Evolutionary conservation across 2,113 vertebrate genomes (phyloP).

Genomic region (Onychostruthus taczanowskii): DNA sequence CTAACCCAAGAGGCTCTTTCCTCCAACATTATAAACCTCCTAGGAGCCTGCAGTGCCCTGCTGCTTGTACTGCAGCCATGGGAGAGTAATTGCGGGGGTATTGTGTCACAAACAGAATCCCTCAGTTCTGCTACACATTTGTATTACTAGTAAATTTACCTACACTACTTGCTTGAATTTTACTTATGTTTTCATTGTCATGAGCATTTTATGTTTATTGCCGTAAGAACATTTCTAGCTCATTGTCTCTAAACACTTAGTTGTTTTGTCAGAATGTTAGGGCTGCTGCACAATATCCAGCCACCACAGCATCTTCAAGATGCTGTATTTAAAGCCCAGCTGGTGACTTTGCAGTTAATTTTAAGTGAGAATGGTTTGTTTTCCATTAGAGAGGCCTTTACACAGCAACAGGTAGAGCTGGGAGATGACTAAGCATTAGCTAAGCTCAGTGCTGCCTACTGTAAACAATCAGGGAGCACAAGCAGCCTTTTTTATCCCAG

Average conservation of each 20-base stretch:
- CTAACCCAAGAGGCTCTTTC: background rate
- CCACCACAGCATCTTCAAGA: background rate
- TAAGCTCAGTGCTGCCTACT: fast-evolving
- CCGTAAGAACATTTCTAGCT: background rate
- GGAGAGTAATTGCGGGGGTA: background rate
- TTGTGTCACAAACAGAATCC: background rate
- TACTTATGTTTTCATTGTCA: background rate
- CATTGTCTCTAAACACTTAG: background rate
- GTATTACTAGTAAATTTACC: background rate
- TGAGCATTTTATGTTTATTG: background rate
- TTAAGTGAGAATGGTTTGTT: background rate
- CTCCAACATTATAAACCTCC: background rate
- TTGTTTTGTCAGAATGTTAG: background rate
- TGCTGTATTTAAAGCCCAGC: background rate
- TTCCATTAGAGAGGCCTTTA: background rate
- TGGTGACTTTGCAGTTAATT: background rate
- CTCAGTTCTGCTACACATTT: background rate
- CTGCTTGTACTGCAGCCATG: fast-evolving
- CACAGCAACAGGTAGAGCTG: background rate
- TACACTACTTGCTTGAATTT: background rate
- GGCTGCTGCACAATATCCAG: background rate
- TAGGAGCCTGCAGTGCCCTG: background rate
- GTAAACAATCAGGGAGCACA: background rate
- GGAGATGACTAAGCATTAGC: background rate
- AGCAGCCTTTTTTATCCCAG: background rate